A percentile compares a stretch with the other conserved stretches of the same genome.
phyloP scores from a whole-genome alignment of 2,888 invertebrate genomes.

The Yponomeuta sedellus region DNA sequence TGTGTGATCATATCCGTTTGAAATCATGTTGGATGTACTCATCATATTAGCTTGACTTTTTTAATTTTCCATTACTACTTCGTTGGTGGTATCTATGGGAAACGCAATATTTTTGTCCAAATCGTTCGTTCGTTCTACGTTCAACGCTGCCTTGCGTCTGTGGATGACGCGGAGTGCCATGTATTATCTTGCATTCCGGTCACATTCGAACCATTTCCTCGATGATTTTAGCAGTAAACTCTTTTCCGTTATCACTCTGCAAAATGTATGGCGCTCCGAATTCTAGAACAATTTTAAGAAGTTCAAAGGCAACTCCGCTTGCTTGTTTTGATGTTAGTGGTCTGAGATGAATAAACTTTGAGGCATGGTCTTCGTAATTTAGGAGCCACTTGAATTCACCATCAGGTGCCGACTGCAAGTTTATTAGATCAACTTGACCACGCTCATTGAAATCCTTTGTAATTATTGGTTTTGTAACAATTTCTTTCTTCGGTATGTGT shows the following conservation, averaged over 20 bases:
- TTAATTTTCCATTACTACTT: too few relatives aligned
- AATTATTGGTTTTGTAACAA: constrained; percentile 22
- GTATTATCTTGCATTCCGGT: constrained; percentile 19
- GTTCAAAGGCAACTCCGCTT: constrained; percentile 29
- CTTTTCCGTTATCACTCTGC: constrained; percentile 24
- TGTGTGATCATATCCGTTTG: too few relatives aligned
- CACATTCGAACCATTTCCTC: constrained; percentile 19
- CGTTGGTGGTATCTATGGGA: too few relatives aligned
- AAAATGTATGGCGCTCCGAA: constrained; percentile 24
- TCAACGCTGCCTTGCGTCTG: constrained; percentile 25
- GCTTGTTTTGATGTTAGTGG: constrained; percentile 26
- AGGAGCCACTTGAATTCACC: constrained; percentile 31
- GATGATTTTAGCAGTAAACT: constrained; percentile 21
- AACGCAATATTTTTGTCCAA: too few relatives aligned
- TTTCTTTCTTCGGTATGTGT: constrained; percentile 22
- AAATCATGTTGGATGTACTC: too few relatives aligned
- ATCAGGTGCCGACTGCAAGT: constrained; percentile 28
- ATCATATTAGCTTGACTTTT: too few relatives aligned
- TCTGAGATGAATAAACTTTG: constrained; percentile 29
- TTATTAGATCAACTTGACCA: constrained; percentile 32
- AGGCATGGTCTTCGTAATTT: constrained; percentile 29
- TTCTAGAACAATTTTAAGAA: constrained; percentile 27
- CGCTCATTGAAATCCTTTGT: constrained; percentile 26
- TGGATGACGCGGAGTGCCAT: constrained; percentile 21
- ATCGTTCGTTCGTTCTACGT: too few relatives aligned